These are phyloP conservation scores for Drosophila repletoides DNA, from an alignment of 1,140 invertebrate species.

Conservation along the genomic window DNA sequence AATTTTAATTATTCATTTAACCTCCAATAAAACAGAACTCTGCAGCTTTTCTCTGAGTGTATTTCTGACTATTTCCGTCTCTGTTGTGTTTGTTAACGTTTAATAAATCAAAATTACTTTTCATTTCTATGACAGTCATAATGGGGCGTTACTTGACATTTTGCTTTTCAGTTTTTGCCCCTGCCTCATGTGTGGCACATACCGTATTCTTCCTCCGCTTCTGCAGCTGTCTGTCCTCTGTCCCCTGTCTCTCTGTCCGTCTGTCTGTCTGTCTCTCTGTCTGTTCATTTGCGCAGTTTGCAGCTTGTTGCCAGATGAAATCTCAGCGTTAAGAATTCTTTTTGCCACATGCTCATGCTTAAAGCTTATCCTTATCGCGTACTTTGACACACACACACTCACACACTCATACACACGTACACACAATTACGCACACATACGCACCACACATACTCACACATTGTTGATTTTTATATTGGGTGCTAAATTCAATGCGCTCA, in stretches of 20 bases:
- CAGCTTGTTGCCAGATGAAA: slow-evolving; percentile 52
- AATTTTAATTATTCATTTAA: no score
- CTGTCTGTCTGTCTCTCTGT: slow-evolving; percentile 5
- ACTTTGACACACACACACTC: slow-evolving; percentile 21
- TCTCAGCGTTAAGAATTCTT: slow-evolving; percentile 49
- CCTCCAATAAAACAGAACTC: no score
- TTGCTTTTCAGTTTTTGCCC: slow-evolving; percentile 39
- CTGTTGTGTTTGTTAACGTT: slow-evolving; percentile 43
- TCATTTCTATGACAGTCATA: slow-evolving; percentile 60
- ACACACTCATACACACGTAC: background rate
- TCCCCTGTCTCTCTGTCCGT: background rate
- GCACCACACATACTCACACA: slow-evolving; percentile 44
- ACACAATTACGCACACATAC: slow-evolving; percentile 24
- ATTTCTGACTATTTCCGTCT: no score
- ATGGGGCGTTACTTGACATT: slow-evolving; percentile 64
- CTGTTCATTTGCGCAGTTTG: slow-evolving; percentile 39
- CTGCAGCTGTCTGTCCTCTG: background rate
- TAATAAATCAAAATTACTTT: slow-evolving; percentile 78
- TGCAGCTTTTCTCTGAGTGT: no score
- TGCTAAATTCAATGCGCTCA: slow-evolving; percentile 52
- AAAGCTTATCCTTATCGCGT: slow-evolving; percentile 52
- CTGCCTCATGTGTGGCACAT: slow-evolving; percentile 2
- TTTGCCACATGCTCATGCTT: slow-evolving; percentile 56
- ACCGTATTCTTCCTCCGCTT: background rate
- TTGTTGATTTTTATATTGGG: slow-evolving; percentile 65